A percentile compares a stretch with the other conserved stretches of the same genome.
Evolutionary conservation across 2,888 invertebrate genomes (phyloP).

Genomic region (Orthosia gothica): DNA sequence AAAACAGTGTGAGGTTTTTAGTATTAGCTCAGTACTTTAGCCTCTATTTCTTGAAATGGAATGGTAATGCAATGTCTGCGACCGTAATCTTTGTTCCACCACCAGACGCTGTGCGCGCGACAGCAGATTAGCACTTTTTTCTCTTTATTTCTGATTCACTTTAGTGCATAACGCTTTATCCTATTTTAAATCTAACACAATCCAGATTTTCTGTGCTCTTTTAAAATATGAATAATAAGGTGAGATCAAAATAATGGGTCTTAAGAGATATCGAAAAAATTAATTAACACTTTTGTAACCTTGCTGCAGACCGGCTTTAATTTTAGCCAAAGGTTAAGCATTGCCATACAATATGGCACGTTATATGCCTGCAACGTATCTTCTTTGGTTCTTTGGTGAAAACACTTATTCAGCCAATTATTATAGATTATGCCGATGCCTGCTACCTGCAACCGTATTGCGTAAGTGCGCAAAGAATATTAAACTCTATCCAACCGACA

Average conservation of each 20-base stretch:
- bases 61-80: slow-evolving; percentile 32
- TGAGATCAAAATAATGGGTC: neutral
- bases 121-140: slow-evolving; percentile 12
- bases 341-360: too few relatives aligned
- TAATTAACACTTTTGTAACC: too few relatives aligned
- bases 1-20: neutral
- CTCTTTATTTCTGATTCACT: slow-evolving; percentile 1
- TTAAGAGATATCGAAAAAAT: too few relatives aligned
- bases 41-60: slow-evolving; percentile 13
- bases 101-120: slow-evolving; percentile 1
- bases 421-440: too few relatives aligned
- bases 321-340: too few relatives aligned
- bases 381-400: too few relatives aligned
- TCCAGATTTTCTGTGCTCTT: neutral
- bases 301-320: too few relatives aligned
- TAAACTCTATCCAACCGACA: too few relatives aligned
- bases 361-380: too few relatives aligned
- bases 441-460: too few relatives aligned
- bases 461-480: too few relatives aligned
- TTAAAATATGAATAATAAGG: neutral
- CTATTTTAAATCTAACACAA: neutral
- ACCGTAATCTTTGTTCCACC: neutral
- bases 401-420: too few relatives aligned
- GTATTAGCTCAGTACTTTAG: neutral
- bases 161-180: slow-evolving; percentile 4